Conservation (phyloP, 2,113 vertebrate genomes). For the Calonectris borealis region DNA sequence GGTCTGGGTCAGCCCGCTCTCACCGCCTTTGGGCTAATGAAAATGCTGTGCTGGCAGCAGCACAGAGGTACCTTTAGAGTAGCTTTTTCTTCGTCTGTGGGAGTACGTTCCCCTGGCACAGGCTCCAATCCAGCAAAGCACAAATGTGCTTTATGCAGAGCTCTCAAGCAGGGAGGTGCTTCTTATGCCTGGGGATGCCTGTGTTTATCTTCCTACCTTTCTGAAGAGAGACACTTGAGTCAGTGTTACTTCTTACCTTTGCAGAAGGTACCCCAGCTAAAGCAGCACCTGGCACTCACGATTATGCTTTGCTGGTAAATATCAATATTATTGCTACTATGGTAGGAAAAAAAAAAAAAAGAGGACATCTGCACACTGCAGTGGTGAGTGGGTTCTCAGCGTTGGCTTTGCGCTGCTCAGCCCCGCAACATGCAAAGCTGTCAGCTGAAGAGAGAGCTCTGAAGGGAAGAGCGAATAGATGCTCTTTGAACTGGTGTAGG, state of each 20-base stretch:
- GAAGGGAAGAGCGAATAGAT: neutral
- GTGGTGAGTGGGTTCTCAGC: accelerated
- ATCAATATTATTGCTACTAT: neutral
- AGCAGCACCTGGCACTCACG: neutral
- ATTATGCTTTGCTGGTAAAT: neutral
- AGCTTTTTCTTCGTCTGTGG: neutral
- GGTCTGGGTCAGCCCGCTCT: neutral
- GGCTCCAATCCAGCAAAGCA: neutral
- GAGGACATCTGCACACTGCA: neutral
- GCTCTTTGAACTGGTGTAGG: neutral
- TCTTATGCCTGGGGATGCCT: neutral
- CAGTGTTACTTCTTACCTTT: too few relatives aligned
- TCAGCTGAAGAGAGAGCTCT: neutral
- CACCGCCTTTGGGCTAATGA: accelerated
- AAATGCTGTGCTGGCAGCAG: too few relatives aligned
- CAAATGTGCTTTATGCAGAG: neutral
- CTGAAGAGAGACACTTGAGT: neutral
- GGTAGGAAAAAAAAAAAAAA: neutral
- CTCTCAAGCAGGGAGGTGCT: neutral
- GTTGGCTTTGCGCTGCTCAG: neutral
- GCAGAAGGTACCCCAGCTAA: neutral
- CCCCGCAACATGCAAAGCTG: neutral
- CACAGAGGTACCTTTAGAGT: neutral
- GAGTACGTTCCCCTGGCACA: too few relatives aligned
- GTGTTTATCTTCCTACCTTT: neutral